Conservation (phyloP, 2,797 vertebrate genomes). For the Chloroceryle inda region DNA sequence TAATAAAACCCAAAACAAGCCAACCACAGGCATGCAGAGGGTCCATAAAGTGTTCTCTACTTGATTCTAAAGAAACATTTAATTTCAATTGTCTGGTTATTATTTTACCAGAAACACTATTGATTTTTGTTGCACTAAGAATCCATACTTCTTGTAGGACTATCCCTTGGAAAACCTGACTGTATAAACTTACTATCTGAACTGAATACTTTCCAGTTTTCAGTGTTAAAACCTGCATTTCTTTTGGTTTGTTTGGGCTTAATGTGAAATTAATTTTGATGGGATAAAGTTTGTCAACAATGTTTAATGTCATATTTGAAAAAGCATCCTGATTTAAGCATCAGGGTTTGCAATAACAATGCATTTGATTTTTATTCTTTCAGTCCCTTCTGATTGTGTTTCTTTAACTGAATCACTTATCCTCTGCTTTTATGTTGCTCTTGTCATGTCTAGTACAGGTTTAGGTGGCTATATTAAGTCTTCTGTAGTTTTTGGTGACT, state of each 20-base stretch:
- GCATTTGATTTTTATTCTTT: neutral
- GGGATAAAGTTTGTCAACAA: neutral
- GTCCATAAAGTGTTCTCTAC: neutral
- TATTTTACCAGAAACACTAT: neutral
- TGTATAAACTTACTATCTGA: neutral
- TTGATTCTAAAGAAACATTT: neutral
- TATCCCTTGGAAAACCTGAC: neutral
- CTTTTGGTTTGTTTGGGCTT: neutral
- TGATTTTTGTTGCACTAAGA: neutral
- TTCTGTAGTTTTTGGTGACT: neutral
- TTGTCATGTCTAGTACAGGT: neutral
- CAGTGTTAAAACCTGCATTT: neutral
- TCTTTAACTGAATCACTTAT: neutral
- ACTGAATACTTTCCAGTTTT: neutral
- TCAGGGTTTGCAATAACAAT: neutral
- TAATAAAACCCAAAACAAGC: neutral
- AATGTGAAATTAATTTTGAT: neutral
- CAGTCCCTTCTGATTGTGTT: neutral
- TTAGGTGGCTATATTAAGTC: neutral
- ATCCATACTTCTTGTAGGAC: neutral
- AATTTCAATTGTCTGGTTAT: neutral
- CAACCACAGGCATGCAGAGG: neutral
- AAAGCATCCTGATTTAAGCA: neutral
- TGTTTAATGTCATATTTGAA: neutral
- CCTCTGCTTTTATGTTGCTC: neutral